Conservation (phyloP, 2,888 invertebrate species). For the Calameuta pallipes region DNA sequence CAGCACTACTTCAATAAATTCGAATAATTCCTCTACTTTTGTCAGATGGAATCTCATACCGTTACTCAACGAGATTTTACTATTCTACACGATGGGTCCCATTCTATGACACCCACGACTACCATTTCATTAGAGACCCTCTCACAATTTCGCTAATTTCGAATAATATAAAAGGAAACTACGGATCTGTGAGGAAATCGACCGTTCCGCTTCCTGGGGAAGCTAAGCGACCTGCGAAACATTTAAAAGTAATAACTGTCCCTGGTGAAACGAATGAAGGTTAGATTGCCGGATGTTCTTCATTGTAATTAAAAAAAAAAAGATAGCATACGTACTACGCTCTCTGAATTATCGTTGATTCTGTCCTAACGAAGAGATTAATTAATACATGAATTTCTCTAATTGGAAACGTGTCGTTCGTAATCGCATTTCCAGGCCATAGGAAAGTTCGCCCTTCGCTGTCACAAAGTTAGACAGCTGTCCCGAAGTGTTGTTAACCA, state of each 20-base stretch:
- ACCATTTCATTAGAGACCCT: neutral
- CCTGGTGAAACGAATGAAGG: neutral
- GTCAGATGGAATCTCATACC: neutral
- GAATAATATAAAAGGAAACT: neutral
- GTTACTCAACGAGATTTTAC: neutral
- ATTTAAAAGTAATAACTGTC: neutral
- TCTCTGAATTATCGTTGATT: neutral
- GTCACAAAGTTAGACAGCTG: neutral
- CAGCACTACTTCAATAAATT: neutral
- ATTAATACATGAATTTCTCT: neutral
- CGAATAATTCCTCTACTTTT: neutral
- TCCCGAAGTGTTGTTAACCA: neutral
- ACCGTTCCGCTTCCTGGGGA: neutral
- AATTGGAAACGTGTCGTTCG: neutral
- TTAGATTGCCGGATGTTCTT: neutral
- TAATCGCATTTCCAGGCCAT: neutral
- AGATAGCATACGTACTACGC: neutral
- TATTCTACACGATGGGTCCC: neutral
- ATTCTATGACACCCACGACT: neutral
- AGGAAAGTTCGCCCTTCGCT: neutral
- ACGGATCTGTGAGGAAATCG: neutral
- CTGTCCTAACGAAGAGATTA: neutral
- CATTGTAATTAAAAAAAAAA: neutral
- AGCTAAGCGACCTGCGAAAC: neutral
- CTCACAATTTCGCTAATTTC: neutral